Base-by-base conservation (phyloP, 2,888 invertebrate species). In the Pollenia labialis region DNA sequence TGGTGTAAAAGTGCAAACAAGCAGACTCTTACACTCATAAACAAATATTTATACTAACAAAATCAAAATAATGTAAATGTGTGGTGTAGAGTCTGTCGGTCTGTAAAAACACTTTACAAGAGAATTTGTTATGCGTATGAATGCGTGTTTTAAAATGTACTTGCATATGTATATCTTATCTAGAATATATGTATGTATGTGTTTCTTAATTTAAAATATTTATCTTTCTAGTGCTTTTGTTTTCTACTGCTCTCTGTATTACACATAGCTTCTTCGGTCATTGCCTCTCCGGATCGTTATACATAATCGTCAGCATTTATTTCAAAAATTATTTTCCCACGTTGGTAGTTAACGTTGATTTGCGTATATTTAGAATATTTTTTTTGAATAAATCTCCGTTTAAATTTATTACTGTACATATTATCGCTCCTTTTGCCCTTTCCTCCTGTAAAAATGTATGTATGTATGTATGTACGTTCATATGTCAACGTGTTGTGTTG, bases 291-390 rank as follows among this genome's bases (percentile, higher is more conserved):
- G 40, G 23, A 50, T 46, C 68, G 18, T 66, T 64, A 77, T 23
- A 23, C 23, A 23, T 82, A 79, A 69, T 85, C 69, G 54, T 14
- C 85, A 74, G 50, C 56, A 80, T 48, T n/a, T 54, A 68, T 68
- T 81, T 68, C 18, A 60, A 52, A 32, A 72, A 79, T 44, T 64
- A 64, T 75, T 75, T 86, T 75, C 74, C 69, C 79, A 79, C 64
- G 64, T 82, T 77, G 82, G 64, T 58, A 71, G 44, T 75, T 74
- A 75, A 79, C 44, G 62, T 16, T 79, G 69, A 71, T 79, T 82
- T 79, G 68, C 79, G 44, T 79, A 56, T 48, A n/a, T 64, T 71
- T 50, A 50, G 44, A 64, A 76, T 71, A 62, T 50, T 56, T 44
- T 77, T 71, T 58, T 23, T 18, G 14, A 74, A 74, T 14, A 85